These are phyloP conservation scores for Isotomurus palustris DNA, from an alignment of 2,888 invertebrate species.

Conservation along the genomic window DNA sequence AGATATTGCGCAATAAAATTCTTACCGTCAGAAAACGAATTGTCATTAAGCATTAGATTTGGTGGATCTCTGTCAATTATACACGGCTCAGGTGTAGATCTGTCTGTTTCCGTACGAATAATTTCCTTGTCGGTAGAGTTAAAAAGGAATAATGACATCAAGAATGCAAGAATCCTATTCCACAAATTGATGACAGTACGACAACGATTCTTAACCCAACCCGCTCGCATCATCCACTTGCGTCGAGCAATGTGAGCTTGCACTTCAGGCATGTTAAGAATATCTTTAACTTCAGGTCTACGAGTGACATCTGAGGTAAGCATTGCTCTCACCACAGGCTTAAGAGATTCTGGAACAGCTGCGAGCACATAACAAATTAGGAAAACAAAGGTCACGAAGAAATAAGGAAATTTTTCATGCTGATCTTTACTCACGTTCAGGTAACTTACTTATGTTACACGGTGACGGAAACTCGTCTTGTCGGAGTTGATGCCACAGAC, in stretches of 20 bases:
- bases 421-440: background rate
- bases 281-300: conserved; percentile 56
- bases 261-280: conserved; percentile 53
- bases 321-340: conserved; percentile 57
- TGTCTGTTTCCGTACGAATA: conserved; percentile 6
- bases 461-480: conserved; percentile 56
- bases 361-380: conserved; percentile 3
- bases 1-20: too few species aligned
- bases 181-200: conserved; percentile 19
- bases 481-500: conserved; percentile 64
- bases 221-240: conserved; percentile 29
- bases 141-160: conserved; percentile 33
- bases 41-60: conserved; percentile 37
- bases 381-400: background rate
- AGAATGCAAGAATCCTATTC: conserved; percentile 30
- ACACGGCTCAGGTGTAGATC: conserved; percentile 38
- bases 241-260: conserved; percentile 40
- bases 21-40: conserved; percentile 44
- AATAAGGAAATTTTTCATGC: conserved; percentile 5
- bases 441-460: conserved; percentile 50
- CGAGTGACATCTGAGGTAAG: conserved; percentile 55
- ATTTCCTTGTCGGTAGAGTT: conserved; percentile 6
- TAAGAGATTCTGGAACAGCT: conserved; percentile 55
- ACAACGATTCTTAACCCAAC: conserved; percentile 27
- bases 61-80: conserved; percentile 23